Conservation (phyloP, 2,888 invertebrate genomes). For the Scaptomyza polygonia region DNA sequence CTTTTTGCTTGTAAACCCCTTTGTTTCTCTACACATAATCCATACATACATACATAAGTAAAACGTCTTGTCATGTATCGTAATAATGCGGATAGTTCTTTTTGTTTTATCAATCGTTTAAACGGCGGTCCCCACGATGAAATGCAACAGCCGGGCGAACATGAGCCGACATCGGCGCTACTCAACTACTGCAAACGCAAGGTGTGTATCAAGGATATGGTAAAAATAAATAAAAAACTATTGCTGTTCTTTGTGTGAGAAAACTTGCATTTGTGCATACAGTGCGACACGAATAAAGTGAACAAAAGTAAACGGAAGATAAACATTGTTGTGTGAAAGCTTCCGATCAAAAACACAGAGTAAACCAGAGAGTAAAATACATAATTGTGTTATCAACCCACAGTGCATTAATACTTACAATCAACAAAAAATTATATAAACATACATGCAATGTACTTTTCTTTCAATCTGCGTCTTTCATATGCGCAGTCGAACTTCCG, state of each 20-base stretch:
- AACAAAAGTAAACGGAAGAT: not conserved
- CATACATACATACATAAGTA: not conserved
- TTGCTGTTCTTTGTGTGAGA: not conserved
- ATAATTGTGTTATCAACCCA: not conserved
- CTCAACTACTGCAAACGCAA: slow-evolving; percentile 92
- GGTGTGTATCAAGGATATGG: slow-evolving; percentile 79
- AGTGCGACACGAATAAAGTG: not conserved
- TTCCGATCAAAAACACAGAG: not conserved
- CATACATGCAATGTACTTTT: too few species aligned
- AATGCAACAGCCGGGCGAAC: slow-evolving; percentile 87
- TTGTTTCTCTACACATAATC: slow-evolving; percentile 1
- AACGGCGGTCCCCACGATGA: slow-evolving; percentile 87
- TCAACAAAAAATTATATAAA: too few species aligned
- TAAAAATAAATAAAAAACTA: not conserved
- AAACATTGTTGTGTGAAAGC: not conserved
- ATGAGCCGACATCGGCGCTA: slow-evolving; percentile 91
- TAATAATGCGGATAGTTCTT: slow-evolving; percentile 74
- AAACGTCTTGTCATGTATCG: slow-evolving; percentile 65
- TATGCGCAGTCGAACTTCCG: too few species aligned
- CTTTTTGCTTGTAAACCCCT: slow-evolving; percentile 10
- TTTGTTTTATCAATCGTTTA: slow-evolving; percentile 76
- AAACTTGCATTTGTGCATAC: not conserved
- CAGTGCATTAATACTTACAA: not conserved
- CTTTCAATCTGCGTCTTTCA: too few species aligned
- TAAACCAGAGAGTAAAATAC: not conserved